Evolutionary conservation across 2,113 vertebrate genomes (phyloP).

Genomic region (Catharus bicknelli): DNA sequence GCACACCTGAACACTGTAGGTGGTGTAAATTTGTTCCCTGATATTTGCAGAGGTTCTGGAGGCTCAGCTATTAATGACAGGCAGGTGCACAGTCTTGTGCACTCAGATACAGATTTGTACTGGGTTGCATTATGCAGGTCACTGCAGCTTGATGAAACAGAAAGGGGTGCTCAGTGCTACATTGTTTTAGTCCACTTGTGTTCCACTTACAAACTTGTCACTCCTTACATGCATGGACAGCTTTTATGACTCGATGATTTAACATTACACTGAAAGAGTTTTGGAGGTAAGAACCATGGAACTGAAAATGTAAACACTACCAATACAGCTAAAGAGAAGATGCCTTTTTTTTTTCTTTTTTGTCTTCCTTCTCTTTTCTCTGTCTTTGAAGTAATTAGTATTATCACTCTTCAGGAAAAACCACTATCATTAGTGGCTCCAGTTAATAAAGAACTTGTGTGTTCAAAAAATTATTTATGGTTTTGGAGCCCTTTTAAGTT

Average conservation of each 20-base stretch:
- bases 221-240: neutral
- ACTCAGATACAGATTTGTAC: neutral
- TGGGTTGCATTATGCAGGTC: neutral
- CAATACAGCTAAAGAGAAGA: neutral
- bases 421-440: neutral
- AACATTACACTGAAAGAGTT: neutral
- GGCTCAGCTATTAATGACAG: neutral
- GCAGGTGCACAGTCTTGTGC: neutral
- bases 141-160: neutral
- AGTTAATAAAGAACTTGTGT: neutral
- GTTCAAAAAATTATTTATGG: neutral
- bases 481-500: neutral
- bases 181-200: neutral
- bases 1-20: neutral
- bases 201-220: neutral
- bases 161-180: neutral
- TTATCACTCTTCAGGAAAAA: neutral
- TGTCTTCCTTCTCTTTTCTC: neutral
- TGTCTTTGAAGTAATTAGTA: neutral
- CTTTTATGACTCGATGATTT: neutral
- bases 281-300: neutral
- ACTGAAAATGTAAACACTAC: neutral
- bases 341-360: neutral
- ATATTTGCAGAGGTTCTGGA: neutral
- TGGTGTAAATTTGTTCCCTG: neutral